Base-by-base conservation (phyloP, 2,888 invertebrate species). In the Ctenicera cuprea region DNA sequence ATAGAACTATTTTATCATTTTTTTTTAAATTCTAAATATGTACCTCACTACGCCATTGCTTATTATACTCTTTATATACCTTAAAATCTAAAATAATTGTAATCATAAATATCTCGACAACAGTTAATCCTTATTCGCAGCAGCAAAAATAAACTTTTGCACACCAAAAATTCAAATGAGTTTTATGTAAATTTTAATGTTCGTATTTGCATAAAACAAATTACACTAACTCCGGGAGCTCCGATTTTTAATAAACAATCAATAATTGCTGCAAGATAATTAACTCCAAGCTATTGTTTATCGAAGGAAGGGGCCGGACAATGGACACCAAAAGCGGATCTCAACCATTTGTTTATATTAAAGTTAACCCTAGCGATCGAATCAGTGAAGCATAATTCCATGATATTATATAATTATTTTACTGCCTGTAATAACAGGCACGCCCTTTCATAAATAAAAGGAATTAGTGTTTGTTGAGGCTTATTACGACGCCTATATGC, bases 361-460 rank as follows among this genome's bases (percentile, higher is more conserved):
- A 54, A 54, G n/a, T 30, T 54, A 30, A 30, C 54, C 54, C 54
- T 16, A 16, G 12, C 14, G 54, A 54, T 54, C 7, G 33, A 54
- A 11, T 2, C 54, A 54, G 14, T 54, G 54, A 54, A 30, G 54
- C 54, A 54, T 54, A 54, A 30, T 54, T 54, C 54, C 54, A 26
- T 11, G 50, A 16, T 54, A 54, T 54, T 54, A 54, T 33, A 14
- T 30, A 54, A 54, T 54, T 54, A 16, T 16, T 54, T 54, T 54
- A 54, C 54, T 26, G 54, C 14, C 16, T 48, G 30, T 33, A 54
- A 54, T 54, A 54, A 54, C 33, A 54, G 54, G 54, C 54, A 33
- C 54, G 16, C 54, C 54, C 30, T 54, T 43, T 30, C 26, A 54
- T 33, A 54, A 54, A 54, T 54, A 30, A 54, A 54, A 54, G 54